Conservation (phyloP, 2,113 vertebrate genomes). For the Psephotus haematonotus region DNA sequence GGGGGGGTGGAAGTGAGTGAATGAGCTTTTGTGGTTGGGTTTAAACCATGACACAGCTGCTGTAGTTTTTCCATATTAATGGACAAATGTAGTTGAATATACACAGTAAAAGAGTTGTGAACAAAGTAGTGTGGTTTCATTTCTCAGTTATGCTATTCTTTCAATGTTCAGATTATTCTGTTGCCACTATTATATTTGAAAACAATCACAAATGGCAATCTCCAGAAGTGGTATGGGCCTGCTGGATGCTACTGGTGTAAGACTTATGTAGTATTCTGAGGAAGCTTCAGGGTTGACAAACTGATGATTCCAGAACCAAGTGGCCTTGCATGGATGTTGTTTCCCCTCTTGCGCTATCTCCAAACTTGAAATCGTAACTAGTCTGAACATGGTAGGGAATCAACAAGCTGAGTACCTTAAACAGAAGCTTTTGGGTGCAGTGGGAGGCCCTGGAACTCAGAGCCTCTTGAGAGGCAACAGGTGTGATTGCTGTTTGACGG, state of each 20-base stretch:
- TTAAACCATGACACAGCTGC: not conserved
- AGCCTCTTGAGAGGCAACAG: rapidly evolving
- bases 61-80: not conserved
- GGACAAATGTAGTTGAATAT: not conserved
- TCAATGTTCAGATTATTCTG: not conserved
- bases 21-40: too few relatives aligned
- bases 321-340: not conserved
- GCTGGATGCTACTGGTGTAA: not conserved
- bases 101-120: not conserved
- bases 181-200: not conserved
- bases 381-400: not conserved
- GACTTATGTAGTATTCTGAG: not conserved
- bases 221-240: not conserved
- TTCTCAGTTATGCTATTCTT: not conserved
- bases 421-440: not conserved
- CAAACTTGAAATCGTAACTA: not conserved
- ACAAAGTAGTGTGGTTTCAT: not conserved
- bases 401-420: not conserved
- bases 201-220: not conserved
- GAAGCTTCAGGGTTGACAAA: not conserved
- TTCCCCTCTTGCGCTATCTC: not conserved
- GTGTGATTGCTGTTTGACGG: rapidly evolving
- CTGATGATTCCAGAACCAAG: not conserved
- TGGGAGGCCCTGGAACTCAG: not conserved
- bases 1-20: too few relatives aligned